Conservation (phyloP, 1,140 invertebrate species). For the Solenopsis invicta region DNA sequence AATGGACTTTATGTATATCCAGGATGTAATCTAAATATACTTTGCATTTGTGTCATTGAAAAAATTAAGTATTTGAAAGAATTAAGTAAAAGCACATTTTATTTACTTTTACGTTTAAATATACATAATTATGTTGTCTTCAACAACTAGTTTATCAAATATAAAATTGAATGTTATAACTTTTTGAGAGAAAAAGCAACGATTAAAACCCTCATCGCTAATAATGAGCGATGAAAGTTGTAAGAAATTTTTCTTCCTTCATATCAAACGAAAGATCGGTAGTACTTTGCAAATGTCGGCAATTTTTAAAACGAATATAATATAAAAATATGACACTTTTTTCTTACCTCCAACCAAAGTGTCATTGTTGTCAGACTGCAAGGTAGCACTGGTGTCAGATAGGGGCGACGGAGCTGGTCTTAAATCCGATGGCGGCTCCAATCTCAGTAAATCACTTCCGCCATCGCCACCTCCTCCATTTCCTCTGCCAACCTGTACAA, state of each 20-base stretch:
- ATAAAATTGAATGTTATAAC: no score
- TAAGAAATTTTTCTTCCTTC: not conserved
- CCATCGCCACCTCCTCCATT: slow-evolving; percentile 74
- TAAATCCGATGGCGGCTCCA: slow-evolving; percentile 80
- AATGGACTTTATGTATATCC: not conserved
- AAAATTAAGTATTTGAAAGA: not conserved
- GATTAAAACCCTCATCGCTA: not conserved
- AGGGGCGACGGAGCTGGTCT: slow-evolving; percentile 81
- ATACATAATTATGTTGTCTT: not conserved
- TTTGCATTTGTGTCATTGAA: not conserved
- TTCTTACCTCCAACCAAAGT: slow-evolving; percentile 79
- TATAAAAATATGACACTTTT: not conserved
- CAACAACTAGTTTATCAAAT: not conserved
- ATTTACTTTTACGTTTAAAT: not conserved
- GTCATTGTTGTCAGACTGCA: slow-evolving; percentile 84
- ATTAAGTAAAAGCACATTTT: not conserved
- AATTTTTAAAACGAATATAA: slow-evolving; percentile 1
- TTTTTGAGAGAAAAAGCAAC: not conserved
- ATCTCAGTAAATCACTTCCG: slow-evolving; percentile 80
- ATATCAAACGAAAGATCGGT: not conserved
- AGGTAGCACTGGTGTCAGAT: slow-evolving; percentile 81
- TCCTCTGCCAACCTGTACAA: slow-evolving; percentile 82
- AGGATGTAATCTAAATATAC: not conserved
- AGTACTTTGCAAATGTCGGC: not conserved
- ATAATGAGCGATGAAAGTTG: not conserved